A percentile compares a stretch with the other conserved stretches of the same genome.
phyloP scores from a whole-genome alignment of 2,113 vertebrate species.

The Panthera leo region DNA sequence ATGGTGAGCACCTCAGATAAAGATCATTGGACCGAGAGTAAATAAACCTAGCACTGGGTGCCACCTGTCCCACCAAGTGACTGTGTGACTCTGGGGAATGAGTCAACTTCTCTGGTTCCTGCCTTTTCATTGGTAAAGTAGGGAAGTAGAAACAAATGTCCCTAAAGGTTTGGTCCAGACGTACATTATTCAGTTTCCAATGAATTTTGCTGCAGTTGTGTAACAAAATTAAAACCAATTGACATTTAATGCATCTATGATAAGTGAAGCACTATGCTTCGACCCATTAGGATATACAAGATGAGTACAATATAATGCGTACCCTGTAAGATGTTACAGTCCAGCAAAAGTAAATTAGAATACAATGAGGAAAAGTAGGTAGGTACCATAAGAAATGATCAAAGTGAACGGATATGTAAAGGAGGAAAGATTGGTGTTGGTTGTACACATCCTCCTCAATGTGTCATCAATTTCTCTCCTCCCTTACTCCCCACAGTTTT shows the following conservation, averaged over 20 bases:
- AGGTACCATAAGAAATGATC: neutral
- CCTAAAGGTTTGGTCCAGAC: neutral
- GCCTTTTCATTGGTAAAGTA: neutral
- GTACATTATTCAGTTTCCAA: neutral
- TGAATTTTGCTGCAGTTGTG: too few species aligned
- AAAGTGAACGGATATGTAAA: neutral
- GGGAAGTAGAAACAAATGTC: neutral
- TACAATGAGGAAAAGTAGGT: neutral
- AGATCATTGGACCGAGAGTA: neutral
- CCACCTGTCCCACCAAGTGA: neutral
- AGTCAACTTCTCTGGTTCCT: neutral
- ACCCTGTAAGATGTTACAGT: neutral
- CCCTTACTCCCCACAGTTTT: neutral
- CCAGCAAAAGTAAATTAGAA: neutral
- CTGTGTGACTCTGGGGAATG: neutral
- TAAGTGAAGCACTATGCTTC: neutral
- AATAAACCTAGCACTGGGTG: fast-evolving
- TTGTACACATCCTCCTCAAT: neutral
- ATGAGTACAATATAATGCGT: neutral
- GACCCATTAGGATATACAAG: neutral
- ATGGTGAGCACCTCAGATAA: neutral
- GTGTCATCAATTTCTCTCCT: neutral
- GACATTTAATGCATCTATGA: too few species aligned
- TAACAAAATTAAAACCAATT: neutral
- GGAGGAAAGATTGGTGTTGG: neutral